Percentiles rank a stretch among this genome's conserved stretches.
Conservation (phyloP, 1,140 invertebrate genomes). For the Hypothenemus hampei region DNA sequence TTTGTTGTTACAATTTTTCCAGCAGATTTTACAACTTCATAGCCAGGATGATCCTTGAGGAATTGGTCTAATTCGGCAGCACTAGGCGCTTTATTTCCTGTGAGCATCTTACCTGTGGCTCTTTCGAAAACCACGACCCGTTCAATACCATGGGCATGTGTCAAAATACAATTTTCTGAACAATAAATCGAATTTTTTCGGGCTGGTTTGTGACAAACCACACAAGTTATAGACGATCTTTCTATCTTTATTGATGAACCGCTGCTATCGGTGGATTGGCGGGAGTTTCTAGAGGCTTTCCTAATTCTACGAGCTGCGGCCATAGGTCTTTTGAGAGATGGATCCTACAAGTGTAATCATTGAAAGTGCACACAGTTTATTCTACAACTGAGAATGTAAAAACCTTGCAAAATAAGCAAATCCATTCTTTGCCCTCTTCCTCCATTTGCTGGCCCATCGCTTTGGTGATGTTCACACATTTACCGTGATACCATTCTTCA, state of each 20-base stretch:
- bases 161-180: slow-evolving; percentile 78
- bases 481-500: slow-evolving; percentile 95
- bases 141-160: slow-evolving; percentile 69
- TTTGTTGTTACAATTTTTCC: slow-evolving; percentile 39
- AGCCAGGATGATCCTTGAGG: slow-evolving; percentile 82
- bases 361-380: slow-evolving; percentile 36
- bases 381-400: slow-evolving; percentile 9
- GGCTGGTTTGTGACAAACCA: slow-evolving; percentile 69
- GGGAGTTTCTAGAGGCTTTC: slow-evolving; percentile 41
- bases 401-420: slow-evolving; percentile 81
- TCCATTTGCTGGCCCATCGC: slow-evolving; percentile 88
- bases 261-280: slow-evolving; percentile 37
- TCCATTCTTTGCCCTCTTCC: slow-evolving; percentile 81
- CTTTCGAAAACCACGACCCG: slow-evolving; percentile 72
- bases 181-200: slow-evolving; percentile 76
- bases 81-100: slow-evolving; percentile 72
- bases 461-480: slow-evolving; percentile 91
- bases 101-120: slow-evolving; percentile 68
- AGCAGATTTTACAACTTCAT: slow-evolving; percentile 70
- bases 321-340: slow-evolving; percentile 38
- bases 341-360: slow-evolving; percentile 32
- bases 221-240: slow-evolving; percentile 47
- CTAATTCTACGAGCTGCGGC: slow-evolving; percentile 42
- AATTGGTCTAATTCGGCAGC: slow-evolving; percentile 71
- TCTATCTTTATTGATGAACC: slow-evolving; percentile 27